Base-by-base conservation (phyloP, 2,888 invertebrate species). In the Cheilosia impressa region DNA sequence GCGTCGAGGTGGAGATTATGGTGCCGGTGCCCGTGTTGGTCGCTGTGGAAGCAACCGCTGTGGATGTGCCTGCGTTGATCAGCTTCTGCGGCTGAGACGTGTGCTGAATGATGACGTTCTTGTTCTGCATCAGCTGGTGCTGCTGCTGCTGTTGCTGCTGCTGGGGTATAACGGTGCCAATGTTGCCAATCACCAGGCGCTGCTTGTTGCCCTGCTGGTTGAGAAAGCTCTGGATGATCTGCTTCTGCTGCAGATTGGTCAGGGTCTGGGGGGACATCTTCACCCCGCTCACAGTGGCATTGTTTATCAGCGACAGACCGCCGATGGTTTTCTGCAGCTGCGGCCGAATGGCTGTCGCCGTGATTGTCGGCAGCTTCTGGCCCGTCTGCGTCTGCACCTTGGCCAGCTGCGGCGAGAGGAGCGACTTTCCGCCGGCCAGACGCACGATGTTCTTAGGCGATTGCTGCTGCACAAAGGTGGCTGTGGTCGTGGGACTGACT, bases 191-290 rank as follows among this genome's bases (percentile, higher is more conserved):
- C 0, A 85, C 85, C 15, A 85, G 57, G 1, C 85, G 85, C 63
- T 87, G 77, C 34, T 73, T 81, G 43, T 87, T 78, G 24, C 78
- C 87, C 24, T 85, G 87, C 65, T 90, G 89, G 38, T 89, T 89
- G 24, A 91, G 89, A 15, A 91, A 87, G 58, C 89, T 89, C 78
- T 90, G 90, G 31, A 90, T 84, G 17, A 90, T 88, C 79, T 92
- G 92, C 71, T 92, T 92, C 60, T 92, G 92, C 53, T 92, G 92
- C 13, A 91, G 87, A 2, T 90, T 88, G 7, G 91, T 91, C 69
- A 92, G 89, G 31, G 91, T 90, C 62, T 91, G 91, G 2, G 91
- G 89, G 0, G 91, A 89, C 91, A 91, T 91, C 78, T 91, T 91
- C 0, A 91, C 90, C 66, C 79, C 76, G 47, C 77, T 60, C 4